phyloP scores from a whole-genome alignment of 1,140 invertebrate species.

The Bilobella aurantiaca region DNA sequence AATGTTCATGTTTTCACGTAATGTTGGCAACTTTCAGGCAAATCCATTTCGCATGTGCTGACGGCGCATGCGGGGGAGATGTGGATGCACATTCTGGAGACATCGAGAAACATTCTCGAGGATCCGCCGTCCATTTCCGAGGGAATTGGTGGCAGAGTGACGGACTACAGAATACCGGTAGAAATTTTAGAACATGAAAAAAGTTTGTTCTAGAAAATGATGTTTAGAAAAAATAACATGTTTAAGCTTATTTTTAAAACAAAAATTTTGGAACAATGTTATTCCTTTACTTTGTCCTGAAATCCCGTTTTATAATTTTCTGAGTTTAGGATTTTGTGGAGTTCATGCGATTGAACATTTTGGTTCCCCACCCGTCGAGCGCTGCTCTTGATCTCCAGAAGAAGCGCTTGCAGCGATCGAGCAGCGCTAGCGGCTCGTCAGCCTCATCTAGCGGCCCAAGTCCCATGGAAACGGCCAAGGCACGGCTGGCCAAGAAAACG shows the following conservation, averaged over 20 bases:
- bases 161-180: slow-evolving; percentile 71
- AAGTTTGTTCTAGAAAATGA: background rate
- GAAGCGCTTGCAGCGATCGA: background rate
- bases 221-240: no score
- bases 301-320: slow-evolving; percentile 12
- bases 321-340: slow-evolving; percentile 69
- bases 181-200: slow-evolving; percentile 31
- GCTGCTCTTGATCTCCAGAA: background rate
- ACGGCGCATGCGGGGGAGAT: slow-evolving; percentile 91
- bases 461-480: slow-evolving; percentile 51
- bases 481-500: slow-evolving; percentile 62
- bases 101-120: slow-evolving; percentile 74
- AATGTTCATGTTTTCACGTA: background rate
- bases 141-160: slow-evolving; percentile 80
- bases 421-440: background rate
- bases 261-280: background rate
- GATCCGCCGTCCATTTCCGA: slow-evolving; percentile 91
- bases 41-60: slow-evolving; percentile 83
- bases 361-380: slow-evolving; percentile 49
- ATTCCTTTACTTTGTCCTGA: background rate
- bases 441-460: slow-evolving; percentile 34
- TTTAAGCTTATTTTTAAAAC: no score
- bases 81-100: slow-evolving; percentile 84
- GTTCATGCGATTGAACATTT: slow-evolving; percentile 71
- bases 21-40: slow-evolving; percentile 44